Conservation (phyloP, 1,140 invertebrate genomes). For the Zeugodacus cucurbitae region DNA sequence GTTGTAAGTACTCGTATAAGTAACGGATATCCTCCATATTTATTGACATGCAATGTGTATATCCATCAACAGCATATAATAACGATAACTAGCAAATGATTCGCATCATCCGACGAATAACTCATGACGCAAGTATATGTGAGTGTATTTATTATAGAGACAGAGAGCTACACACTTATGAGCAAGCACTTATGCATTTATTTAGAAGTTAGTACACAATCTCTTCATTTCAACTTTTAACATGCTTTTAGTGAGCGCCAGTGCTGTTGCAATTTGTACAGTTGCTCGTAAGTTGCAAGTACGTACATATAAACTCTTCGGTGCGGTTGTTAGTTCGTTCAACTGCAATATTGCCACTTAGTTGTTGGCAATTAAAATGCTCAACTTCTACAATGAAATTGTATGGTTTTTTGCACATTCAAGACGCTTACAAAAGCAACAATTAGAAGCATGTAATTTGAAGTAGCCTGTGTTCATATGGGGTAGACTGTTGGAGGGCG, state of each 20-base stretch:
- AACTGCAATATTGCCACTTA: constrained; percentile 27
- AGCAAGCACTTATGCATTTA: neutral
- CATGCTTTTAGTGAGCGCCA: neutral
- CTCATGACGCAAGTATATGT: neutral
- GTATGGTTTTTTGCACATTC: neutral
- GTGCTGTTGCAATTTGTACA: neutral
- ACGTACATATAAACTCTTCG: neutral
- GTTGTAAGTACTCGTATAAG: neutral
- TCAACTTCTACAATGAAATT: constrained; percentile 19
- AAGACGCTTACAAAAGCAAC: neutral
- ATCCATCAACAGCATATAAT: neutral
- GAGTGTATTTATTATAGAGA: too few species aligned
- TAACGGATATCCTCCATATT: constrained; percentile 16
- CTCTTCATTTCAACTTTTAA: constrained; percentile 2
- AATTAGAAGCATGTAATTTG: neutral
- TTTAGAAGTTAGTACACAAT: neutral
- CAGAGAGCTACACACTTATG: neutral
- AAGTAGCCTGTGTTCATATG: neutral
- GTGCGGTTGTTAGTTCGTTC: neutral
- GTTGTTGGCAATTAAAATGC: constrained; percentile 24
- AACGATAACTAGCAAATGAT: constrained; percentile 16
- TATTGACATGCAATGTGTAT: neutral
- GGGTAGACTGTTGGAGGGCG: neutral
- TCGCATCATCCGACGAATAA: neutral
- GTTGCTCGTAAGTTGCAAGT: neutral